phyloP scores from a whole-genome alignment of 1,140 invertebrate genomes.

The Bombus sibiricus region DNA sequence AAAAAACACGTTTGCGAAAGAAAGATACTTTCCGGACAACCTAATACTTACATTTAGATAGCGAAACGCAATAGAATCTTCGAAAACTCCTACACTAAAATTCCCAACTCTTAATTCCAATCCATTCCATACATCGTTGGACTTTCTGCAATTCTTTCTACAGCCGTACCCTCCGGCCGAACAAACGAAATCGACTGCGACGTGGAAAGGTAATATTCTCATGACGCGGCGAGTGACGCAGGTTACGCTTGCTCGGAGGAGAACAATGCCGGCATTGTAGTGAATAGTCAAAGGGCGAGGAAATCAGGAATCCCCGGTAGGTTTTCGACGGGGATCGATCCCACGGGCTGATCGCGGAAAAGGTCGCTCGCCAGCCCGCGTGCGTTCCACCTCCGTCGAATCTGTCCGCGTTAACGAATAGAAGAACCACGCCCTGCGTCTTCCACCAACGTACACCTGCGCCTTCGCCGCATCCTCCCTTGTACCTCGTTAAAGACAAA shows the following conservation, averaged over 20 bases:
- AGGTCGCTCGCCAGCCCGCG: slow-evolving; percentile 50
- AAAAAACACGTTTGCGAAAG: no score
- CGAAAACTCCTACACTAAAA: no score
- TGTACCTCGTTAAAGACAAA: slow-evolving; percentile 71
- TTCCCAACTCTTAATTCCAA: no score
- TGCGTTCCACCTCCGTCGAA: slow-evolving; percentile 42
- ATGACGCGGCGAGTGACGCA: background rate
- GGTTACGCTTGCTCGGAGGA: background rate
- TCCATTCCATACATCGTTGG: no score
- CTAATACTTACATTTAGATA: no score
- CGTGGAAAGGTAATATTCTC: slow-evolving; percentile 36
- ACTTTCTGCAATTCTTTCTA: no score
- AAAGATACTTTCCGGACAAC: no score
- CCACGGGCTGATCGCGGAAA: slow-evolving; percentile 58
- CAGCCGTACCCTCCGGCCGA: background rate
- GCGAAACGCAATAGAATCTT: no score
- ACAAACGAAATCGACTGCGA: background rate
- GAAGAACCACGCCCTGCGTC: slow-evolving; percentile 73
- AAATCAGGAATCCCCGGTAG: slow-evolving; percentile 30
- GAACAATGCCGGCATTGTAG: slow-evolving; percentile 46
- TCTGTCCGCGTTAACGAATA: slow-evolving; percentile 74
- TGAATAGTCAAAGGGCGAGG: slow-evolving; percentile 32
- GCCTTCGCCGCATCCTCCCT: slow-evolving; percentile 27
- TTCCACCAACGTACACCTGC: slow-evolving; percentile 71
- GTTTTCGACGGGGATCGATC: slow-evolving; percentile 36